Base-by-base conservation (phyloP, 2,888 invertebrate genomes). In the Drosophila anomelani region DNA sequence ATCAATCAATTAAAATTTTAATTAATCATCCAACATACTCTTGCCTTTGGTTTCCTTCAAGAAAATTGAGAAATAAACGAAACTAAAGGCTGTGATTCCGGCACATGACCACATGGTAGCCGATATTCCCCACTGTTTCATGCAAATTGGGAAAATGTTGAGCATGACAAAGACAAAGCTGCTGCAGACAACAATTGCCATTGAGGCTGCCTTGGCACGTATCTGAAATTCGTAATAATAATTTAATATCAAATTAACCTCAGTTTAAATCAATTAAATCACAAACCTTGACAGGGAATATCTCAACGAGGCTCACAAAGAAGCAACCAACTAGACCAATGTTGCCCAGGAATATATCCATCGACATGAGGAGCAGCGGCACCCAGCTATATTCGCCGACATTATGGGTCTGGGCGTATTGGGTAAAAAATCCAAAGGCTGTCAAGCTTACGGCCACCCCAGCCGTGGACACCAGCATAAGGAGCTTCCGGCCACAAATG, bases 281-380 rank as follows among this genome's bases (percentile, higher is more conserved):
- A 29, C 58, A 36, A 32, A 92, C 92, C 85, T 92, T 92, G 1
- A 82, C 67, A 0, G 92, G 92, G 47, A 92, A 85, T n/a, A 92
- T 79, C 76, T 92, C 92, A 0, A 91, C 88, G 12, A 92, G 66
- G 1, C 91, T 67, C 2, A 92, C 88, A 70, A 91, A 91, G 46
- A 90, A 90, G 23, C 92, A 76, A 0, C 92, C 85, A 4, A 91
- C 69, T 3, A 92, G 71, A 0, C 92, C 92, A 20, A 92, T 77
- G 13, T 91, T 91, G 1, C 89, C 90, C 17, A 90, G 51, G 51
- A 92, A 91, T 7, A 92, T 87, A 2, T 90, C 83, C n/a, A 89
- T 68, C 0, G 90, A 90, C 87, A 92, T 88, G 7, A 90, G 75
- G 0, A 88, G 39, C 20, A 91, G 67, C 0, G 92, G 92, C 26